A percentile compares a stretch with the other conserved stretches of the same genome.
Evolutionary conservation across 2,888 invertebrate genomes (phyloP).

Genomic region (Lottia scabra): DNA sequence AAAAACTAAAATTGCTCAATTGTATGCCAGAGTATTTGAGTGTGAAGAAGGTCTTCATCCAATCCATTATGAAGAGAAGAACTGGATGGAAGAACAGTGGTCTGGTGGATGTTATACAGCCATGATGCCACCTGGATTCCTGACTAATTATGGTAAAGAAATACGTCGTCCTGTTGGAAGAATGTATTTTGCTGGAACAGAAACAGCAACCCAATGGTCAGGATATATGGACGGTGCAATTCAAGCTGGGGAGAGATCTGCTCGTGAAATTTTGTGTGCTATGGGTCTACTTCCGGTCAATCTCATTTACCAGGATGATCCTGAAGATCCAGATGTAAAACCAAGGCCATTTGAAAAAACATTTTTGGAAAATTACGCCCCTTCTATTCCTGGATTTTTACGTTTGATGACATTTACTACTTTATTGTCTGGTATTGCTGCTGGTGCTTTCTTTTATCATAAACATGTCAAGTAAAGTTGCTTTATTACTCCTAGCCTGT

Average conservation of each 20-base stretch:
- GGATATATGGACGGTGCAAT: conserved; percentile 67
- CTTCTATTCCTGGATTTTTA: conserved; percentile 25
- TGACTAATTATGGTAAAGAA: conserved; percentile 61
- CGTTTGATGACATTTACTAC: neutral
- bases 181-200: conserved; percentile 61
- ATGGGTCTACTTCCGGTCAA: conserved; percentile 47
- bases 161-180: conserved; percentile 59
- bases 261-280: conserved; percentile 50
- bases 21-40: conserved; percentile 56
- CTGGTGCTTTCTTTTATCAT: neutral
- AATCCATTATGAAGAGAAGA: conserved; percentile 66
- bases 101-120: conserved; percentile 70
- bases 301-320: conserved; percentile 57
- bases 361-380: conserved; percentile 16
- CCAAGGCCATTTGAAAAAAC: conserved; percentile 15
- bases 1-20: conserved; percentile 40
- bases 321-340: conserved; percentile 35
- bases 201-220: conserved; percentile 59
- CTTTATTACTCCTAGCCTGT: too few relatives aligned
- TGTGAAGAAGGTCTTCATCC: conserved; percentile 53
- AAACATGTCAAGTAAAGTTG: neutral
- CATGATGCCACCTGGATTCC: conserved; percentile 66
- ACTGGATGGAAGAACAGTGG: conserved; percentile 69
- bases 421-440: neutral
- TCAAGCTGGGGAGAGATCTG: conserved; percentile 61